phyloP scores from a whole-genome alignment of 2,797 vertebrate species.

The Anniella stebbinsi region DNA sequence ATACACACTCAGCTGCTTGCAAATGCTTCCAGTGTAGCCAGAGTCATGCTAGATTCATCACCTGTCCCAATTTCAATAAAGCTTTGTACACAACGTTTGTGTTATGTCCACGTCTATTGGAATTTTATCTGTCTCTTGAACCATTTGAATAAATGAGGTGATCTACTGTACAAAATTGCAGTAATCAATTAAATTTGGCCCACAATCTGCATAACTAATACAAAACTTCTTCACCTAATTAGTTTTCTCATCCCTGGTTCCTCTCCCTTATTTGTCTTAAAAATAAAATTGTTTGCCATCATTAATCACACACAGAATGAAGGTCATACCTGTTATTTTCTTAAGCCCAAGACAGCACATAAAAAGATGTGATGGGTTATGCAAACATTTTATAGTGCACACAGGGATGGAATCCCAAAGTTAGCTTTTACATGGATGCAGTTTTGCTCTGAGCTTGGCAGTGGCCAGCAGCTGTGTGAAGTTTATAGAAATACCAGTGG shows the following conservation, averaged over 20 bases:
- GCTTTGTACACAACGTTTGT: neutral
- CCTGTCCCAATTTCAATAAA: constrained; percentile 6
- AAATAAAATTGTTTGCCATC: neutral
- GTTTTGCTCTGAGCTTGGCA: neutral
- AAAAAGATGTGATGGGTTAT: neutral
- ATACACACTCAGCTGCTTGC: neutral
- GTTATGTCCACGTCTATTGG: neutral
- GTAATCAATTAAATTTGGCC: constrained; percentile 26
- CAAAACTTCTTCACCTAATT: neutral
- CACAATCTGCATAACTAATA: constrained; percentile 13
- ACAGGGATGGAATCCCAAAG: neutral
- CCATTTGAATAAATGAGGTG: constrained; percentile 25
- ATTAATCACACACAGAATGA: constrained; percentile 29
- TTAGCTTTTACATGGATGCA: neutral
- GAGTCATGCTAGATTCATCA: neutral
- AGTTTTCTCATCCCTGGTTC: neutral
- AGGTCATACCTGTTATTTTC: constrained; percentile 15
- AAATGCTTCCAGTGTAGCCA: neutral
- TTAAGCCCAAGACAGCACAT: constrained; percentile 26
- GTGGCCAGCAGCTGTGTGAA: neutral
- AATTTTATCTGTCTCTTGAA: constrained; percentile 15
- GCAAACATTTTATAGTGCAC: neutral
- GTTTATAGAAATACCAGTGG: neutral
- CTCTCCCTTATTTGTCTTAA: constrained; percentile 28
- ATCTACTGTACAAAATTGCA: constrained; percentile 18